Conservation (phyloP, 2,888 invertebrate genomes). For the Cheilosia vulpina region DNA sequence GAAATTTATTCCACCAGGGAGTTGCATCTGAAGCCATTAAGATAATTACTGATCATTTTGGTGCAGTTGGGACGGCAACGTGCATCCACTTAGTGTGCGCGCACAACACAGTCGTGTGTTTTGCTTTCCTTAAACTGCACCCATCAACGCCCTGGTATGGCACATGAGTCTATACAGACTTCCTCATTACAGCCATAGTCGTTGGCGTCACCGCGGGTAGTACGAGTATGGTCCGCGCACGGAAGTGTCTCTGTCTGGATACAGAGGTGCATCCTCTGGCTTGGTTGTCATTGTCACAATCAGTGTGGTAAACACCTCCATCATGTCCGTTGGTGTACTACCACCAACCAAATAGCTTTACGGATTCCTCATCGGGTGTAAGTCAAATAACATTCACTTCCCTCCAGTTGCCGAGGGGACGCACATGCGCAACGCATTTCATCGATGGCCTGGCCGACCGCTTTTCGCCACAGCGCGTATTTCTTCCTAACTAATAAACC, state of each 20-base stretch:
- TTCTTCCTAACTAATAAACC: slow-evolving; percentile 52
- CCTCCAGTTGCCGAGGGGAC: neutral
- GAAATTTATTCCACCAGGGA: slow-evolving; percentile 55
- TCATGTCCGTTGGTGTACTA: slow-evolving; percentile 56
- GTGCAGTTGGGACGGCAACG: slow-evolving; percentile 32
- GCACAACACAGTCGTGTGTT: neutral
- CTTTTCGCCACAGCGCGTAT: slow-evolving; percentile 27
- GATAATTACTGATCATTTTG: slow-evolving; percentile 62
- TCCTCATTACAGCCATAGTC: slow-evolving; percentile 66
- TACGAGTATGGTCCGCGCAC: slow-evolving; percentile 43
- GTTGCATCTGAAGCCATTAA: slow-evolving; percentile 41
- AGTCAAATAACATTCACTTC: slow-evolving; percentile 38
- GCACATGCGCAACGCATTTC: slow-evolving; percentile 48
- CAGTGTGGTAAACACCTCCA: slow-evolving; percentile 67
- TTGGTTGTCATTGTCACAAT: slow-evolving; percentile 70
- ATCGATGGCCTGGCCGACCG: slow-evolving; percentile 27
- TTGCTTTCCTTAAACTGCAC: slow-evolving; percentile 62
- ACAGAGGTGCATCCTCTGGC: slow-evolving; percentile 53
- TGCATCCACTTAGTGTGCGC: slow-evolving; percentile 64
- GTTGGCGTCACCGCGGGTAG: slow-evolving; percentile 60
- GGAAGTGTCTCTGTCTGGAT: slow-evolving; percentile 65
- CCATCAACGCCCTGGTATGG: slow-evolving; percentile 61
- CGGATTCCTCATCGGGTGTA: slow-evolving; percentile 30
- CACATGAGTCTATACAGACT: slow-evolving; percentile 32
- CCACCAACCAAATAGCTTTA: slow-evolving; percentile 42